A percentile compares a stretch with the other conserved stretches of the same genome.
Conservation (phyloP, 1,140 invertebrate genomes). For the Drosophila bipectinata region DNA sequence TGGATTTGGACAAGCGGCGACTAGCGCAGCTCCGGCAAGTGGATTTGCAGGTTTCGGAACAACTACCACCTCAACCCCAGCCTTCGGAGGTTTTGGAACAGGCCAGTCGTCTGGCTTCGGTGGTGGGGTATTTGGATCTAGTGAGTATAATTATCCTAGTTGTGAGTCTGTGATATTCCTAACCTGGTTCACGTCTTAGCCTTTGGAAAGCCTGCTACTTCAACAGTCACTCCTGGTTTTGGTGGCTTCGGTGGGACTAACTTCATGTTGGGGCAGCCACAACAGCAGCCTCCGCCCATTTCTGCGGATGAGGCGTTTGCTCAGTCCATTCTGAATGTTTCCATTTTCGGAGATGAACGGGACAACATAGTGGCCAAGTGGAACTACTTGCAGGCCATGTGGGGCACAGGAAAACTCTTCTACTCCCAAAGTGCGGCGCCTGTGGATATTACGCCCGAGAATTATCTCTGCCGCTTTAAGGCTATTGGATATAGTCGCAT, state of each 20-base stretch:
- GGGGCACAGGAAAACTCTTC: slow-evolving; percentile 92
- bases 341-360: slow-evolving; percentile 95
- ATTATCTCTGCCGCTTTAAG: slow-evolving; percentile 96
- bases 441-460: slow-evolving; percentile 93
- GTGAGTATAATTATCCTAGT: slow-evolving; percentile 37
- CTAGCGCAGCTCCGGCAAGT: slow-evolving; percentile 58
- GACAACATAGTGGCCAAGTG: slow-evolving; percentile 96
- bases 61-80: slow-evolving; percentile 78
- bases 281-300: slow-evolving; percentile 86
- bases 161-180: slow-evolving; percentile 4
- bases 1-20: slow-evolving; percentile 65
- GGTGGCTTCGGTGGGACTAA: slow-evolving; percentile 84
- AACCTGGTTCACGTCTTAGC: slow-evolving; percentile 48
- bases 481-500: slow-evolving; percentile 95
- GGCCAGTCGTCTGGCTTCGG: slow-evolving; percentile 84
- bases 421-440: slow-evolving; percentile 89
- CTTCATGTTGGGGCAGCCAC: slow-evolving; percentile 84
- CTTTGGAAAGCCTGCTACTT: slow-evolving; percentile 72
- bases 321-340: slow-evolving; percentile 92
- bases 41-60: slow-evolving; percentile 87
- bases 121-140: slow-evolving; percentile 74
- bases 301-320: slow-evolving; percentile 89
- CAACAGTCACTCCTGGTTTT: slow-evolving; percentile 84
- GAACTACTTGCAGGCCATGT: slow-evolving; percentile 96
- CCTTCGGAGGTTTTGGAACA: slow-evolving; percentile 85